These are phyloP conservation scores for Trichomalopsis sarcophagae DNA, from an alignment of 1,140 invertebrate genomes.

Conservation along the genomic window DNA sequence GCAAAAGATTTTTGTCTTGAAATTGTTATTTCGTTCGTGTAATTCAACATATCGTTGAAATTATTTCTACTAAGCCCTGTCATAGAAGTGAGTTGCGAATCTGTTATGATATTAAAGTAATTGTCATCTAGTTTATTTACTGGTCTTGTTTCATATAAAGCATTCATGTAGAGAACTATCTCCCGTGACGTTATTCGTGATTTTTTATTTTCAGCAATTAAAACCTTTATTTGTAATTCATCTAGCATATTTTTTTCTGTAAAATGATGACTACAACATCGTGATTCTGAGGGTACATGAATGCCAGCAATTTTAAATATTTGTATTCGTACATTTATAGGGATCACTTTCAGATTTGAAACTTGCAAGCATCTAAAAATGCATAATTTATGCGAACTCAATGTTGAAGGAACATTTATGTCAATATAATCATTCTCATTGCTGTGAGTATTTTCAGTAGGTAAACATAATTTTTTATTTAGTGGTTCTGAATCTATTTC, in stretches of 20 bases:
- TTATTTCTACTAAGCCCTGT: not conserved
- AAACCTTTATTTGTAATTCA: not conserved
- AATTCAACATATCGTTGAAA: not conserved
- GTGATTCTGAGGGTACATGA: not conserved
- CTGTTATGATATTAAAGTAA: not conserved
- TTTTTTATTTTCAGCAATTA: not conserved
- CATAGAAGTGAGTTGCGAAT: not conserved
- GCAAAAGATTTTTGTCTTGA: not conserved
- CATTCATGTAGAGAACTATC: not conserved
- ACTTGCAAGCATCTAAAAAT: not conserved
- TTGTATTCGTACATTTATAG: not conserved
- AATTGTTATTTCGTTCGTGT: not conserved
- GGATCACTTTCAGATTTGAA: not conserved
- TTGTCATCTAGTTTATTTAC: not conserved
- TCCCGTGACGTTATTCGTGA: not conserved
- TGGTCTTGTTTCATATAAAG: not conserved
- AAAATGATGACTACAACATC: not conserved
- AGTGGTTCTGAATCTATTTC: not conserved
- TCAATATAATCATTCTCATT: not conserved
- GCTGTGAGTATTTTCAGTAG: not conserved
- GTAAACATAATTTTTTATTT: not conserved
- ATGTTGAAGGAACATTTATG: not conserved
- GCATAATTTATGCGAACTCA: not conserved
- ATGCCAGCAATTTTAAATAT: not conserved
- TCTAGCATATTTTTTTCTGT: not conserved